Percentiles rank a stretch among this genome's conserved stretches.
Evolutionary conservation across 2,888 invertebrate species (phyloP).

Genomic region (Hololepta plana): DNA sequence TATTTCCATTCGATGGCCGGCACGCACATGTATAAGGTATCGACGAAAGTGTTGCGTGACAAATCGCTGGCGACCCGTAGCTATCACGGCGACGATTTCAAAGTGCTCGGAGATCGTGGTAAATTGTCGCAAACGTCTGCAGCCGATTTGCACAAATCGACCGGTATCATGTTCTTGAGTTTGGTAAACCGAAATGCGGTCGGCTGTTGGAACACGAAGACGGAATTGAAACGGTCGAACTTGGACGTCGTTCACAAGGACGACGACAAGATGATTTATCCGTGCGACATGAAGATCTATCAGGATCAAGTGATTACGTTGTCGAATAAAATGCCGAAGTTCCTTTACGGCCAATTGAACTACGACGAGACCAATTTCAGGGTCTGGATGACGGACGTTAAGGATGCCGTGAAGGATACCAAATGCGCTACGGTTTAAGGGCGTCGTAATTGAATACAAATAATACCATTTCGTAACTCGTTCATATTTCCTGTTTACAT

Average conservation of each 20-base stretch:
- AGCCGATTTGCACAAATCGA: slow-evolving; percentile 40
- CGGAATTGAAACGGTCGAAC: slow-evolving; percentile 30
- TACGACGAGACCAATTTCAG: slow-evolving; percentile 43
- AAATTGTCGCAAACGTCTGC: slow-evolving; percentile 46
- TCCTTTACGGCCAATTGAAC: slow-evolving; percentile 42
- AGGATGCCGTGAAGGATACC: slow-evolving; percentile 26
- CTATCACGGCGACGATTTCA: slow-evolving; percentile 35
- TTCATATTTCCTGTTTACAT: no score
- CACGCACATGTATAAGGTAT: slow-evolving; percentile 49
- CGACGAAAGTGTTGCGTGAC: slow-evolving; percentile 40
- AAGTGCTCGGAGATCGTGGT: slow-evolving; percentile 46
- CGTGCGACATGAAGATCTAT: slow-evolving; percentile 46
- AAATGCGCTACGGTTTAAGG: slow-evolving; percentile 22
- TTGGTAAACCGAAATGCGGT: slow-evolving; percentile 52
- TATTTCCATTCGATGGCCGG: slow-evolving; percentile 68
- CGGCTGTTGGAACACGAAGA: slow-evolving; percentile 54
- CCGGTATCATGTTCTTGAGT: slow-evolving; percentile 48
- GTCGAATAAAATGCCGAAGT: slow-evolving; percentile 47
- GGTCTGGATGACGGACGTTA: slow-evolving; percentile 32
- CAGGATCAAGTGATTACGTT: slow-evolving; percentile 46
- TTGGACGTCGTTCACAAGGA: slow-evolving; percentile 41
- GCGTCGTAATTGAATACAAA: no score
- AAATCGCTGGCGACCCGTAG: slow-evolving; percentile 32
- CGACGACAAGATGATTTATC: slow-evolving; percentile 45
- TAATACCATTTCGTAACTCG: no score